Base-by-base conservation (phyloP, 2,113 vertebrate genomes). In the Cryptomyrus ogoouensis region DNA sequence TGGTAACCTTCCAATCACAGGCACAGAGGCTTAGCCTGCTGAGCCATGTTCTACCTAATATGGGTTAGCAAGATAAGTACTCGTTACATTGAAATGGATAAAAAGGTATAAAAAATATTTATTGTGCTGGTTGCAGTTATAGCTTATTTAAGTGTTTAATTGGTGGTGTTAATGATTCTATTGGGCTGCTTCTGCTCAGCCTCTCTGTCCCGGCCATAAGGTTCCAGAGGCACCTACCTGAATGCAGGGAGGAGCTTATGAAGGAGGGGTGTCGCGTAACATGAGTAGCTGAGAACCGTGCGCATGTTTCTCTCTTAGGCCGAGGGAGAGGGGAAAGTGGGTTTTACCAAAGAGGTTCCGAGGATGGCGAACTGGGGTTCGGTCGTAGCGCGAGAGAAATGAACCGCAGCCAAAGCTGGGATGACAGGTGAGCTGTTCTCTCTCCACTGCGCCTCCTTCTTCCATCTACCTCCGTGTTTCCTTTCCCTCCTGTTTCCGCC, bases 321-420 rank as follows among this genome's bases (percentile, higher is more conserved):
- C 95, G 96, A 3, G 96, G 96, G 58, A 93, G 96, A 15, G 96
- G 96, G 2, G 96, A 97, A 49, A 92, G 94, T 2, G 95, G 93
- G 89, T 96, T 96, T 94, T 96, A 96, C 96, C 96, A 96, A 95
- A 96, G 96, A 95, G 95, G 95, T 92, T 90, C 93, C 0, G 96
- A 97, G 15, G 96, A 97, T 24, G 93, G 90, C 0, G 96, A 97
- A 1, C 93, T 95, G 35, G 93, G 94, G 5, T 97, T 97, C 87
- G 95, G 95, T 10, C 94, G 96, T 7, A 94, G 94, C 42, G 92
- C 91, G n/a, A 93, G 96, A 27, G 96, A 97, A 92, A 95, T 97
- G 89, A 95, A 96, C 91, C 94, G 96, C 17, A 97, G 96, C 92
- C 96, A 97, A 91, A 97, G 96, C 86, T 97, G 96, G 96, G 96